Conservation (phyloP, 2,113 vertebrate genomes). For the Desmodus rotundus region DNA sequence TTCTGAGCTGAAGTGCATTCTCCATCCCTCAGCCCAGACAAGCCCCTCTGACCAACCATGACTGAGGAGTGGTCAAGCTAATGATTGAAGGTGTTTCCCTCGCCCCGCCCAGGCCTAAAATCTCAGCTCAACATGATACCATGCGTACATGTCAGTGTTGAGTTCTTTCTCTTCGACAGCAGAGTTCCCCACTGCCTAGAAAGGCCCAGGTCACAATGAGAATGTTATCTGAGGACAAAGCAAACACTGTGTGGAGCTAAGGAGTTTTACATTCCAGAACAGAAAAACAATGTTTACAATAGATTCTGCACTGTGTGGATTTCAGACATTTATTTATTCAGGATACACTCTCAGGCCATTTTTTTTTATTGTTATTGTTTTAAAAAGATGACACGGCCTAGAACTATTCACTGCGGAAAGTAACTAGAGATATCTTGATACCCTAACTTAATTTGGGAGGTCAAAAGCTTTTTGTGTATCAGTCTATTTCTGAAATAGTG, state of each 20-base stretch:
- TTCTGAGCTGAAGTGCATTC: background rate
- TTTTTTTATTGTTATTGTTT: constrained; percentile 3
- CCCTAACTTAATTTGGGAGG: background rate
- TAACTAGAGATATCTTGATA: background rate
- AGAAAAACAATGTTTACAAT: constrained; percentile 69
- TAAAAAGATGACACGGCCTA: constrained; percentile 56
- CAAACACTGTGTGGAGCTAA: constrained; percentile 27
- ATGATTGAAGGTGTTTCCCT: background rate
- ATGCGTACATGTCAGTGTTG: background rate
- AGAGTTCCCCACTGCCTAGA: background rate
- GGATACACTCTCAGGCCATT: background rate
- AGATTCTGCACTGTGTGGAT: constrained; percentile 62
- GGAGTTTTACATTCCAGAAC: constrained; percentile 64
- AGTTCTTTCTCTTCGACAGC: background rate
- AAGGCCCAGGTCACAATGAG: background rate
- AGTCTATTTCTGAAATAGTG: background rate
- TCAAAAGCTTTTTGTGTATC: accelerated
- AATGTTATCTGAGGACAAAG: background rate
- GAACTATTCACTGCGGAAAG: constrained; percentile 52
- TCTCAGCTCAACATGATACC: background rate
- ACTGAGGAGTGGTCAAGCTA: background rate
- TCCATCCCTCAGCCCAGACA: background rate
- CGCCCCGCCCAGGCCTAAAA: background rate
- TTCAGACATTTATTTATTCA: constrained; percentile 72
- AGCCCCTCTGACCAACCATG: background rate